A percentile compares a stretch with the other conserved stretches of the same genome.
Conservation (phyloP, 1,140 invertebrate genomes). For the Eubasilissa regina region DNA sequence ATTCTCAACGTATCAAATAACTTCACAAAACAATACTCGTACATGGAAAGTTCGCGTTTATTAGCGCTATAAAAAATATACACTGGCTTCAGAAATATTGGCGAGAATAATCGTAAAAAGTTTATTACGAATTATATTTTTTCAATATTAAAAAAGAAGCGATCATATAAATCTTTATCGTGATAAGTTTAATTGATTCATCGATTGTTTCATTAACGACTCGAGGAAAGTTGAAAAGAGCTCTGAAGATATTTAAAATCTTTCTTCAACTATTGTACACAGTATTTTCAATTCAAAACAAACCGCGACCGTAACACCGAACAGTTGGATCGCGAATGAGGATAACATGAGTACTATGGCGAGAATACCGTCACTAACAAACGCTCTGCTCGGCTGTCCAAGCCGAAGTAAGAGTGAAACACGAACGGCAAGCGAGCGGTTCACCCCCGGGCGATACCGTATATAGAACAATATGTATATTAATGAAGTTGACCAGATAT, state of each 20-base stretch:
- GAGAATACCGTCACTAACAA: constrained; percentile 12
- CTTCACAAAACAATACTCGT: background rate
- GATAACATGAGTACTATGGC: background rate
- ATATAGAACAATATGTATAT: background rate
- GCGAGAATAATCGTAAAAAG: constrained; percentile 10
- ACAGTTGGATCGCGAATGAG: background rate
- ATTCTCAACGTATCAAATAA: background rate
- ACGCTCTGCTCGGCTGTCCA: constrained; percentile 40
- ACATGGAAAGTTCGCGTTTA: background rate
- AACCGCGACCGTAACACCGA: background rate
- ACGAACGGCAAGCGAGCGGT: background rate
- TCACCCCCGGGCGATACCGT: background rate
- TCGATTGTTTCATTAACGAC: no score
- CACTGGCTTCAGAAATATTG: background rate
- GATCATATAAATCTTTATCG: constrained; percentile 5
- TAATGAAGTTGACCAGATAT: background rate
- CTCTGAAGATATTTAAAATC: no score
- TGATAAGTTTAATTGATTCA: background rate
- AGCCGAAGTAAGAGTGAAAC: constrained; percentile 53
- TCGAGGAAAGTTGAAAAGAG: no score
- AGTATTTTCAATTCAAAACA: background rate
- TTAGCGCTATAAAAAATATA: background rate
- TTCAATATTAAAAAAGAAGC: background rate
- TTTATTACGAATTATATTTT: constrained; percentile 8
- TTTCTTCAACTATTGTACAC: no score